A percentile compares a stretch with the other conserved stretches of the same genome.
Conservation (phyloP, 2,888 invertebrate genomes). For the Macropis europaea region DNA sequence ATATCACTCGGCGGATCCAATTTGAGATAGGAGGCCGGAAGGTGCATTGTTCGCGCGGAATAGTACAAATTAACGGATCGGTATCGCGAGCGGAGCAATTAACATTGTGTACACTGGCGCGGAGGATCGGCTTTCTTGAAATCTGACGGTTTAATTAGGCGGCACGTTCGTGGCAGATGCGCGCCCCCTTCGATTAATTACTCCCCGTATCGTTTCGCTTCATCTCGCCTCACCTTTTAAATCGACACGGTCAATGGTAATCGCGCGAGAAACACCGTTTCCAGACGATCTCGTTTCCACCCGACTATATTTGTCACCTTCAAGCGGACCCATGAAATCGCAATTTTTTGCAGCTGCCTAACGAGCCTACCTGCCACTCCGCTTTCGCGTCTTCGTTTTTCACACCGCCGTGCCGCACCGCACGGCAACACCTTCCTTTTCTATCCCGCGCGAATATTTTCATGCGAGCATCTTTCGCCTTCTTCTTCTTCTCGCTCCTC, state of each 20-base stretch:
- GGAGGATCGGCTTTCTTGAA: conserved; percentile 64
- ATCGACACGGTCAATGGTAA: conserved; percentile 52
- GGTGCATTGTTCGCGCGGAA: conserved; percentile 65
- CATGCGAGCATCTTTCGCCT: too few relatives aligned
- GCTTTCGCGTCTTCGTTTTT: too few relatives aligned
- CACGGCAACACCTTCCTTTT: too few relatives aligned
- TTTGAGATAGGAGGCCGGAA: conserved; percentile 64
- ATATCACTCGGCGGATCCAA: conserved; percentile 63
- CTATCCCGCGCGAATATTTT: too few relatives aligned
- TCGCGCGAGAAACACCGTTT: conserved; percentile 21
- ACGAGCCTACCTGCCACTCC: too few relatives aligned
- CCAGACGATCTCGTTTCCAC: background rate
- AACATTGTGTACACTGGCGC: conserved; percentile 65
- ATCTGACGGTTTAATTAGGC: conserved; percentile 71
- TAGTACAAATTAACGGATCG: conserved; percentile 68
- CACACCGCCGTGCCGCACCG: too few relatives aligned
- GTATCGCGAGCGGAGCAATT: conserved; percentile 63
- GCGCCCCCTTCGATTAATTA: conserved; percentile 65
- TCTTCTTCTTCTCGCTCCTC: too few relatives aligned
- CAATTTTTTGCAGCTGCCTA: background rate
- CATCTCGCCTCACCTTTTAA: conserved; percentile 59
- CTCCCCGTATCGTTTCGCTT: conserved; percentile 51
- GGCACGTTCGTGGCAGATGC: conserved; percentile 64
- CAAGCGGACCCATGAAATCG: background rate
- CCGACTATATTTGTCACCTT: background rate